These are phyloP conservation scores for Luperina testacea DNA, from an alignment of 2,888 invertebrate species.

Conservation along the genomic window DNA sequence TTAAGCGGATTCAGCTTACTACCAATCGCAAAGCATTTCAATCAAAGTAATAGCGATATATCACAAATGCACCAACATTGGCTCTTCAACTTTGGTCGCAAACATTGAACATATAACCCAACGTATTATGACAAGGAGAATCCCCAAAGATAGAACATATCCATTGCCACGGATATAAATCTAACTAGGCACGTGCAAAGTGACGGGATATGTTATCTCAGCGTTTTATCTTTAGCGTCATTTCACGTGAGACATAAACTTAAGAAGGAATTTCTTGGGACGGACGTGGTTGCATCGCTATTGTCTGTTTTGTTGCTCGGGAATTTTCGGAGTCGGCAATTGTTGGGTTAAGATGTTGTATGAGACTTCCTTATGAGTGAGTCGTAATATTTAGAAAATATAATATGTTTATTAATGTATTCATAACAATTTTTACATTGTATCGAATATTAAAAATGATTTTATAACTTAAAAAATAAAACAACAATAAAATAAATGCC, in stretches of 20 bases:
- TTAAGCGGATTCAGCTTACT: background rate
- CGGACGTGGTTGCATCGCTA: constrained; percentile 42
- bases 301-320: constrained; percentile 26
- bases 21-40: constrained; percentile 5
- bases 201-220: constrained; percentile 65
- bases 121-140: constrained; percentile 40
- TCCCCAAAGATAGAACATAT: constrained; percentile 53
- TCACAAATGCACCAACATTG: constrained; percentile 18
- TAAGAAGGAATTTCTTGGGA: constrained; percentile 61
- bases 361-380: background rate
- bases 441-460: too few species aligned
- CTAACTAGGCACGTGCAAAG: constrained; percentile 62
- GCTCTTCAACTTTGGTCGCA: background rate
- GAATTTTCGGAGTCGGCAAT: constrained; percentile 18
- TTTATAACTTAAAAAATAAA: too few species aligned
- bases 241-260: constrained; percentile 70
- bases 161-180: constrained; percentile 64
- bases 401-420: too few species aligned
- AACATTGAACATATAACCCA: constrained; percentile 19
- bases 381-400: background rate
- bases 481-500: too few species aligned
- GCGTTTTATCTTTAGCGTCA: constrained; percentile 69
- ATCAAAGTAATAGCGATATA: background rate
- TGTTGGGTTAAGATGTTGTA: constrained; percentile 9
- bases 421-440: too few species aligned